phyloP scores from a whole-genome alignment of 2,113 vertebrate genomes.

The Paraplagusia blochii region DNA sequence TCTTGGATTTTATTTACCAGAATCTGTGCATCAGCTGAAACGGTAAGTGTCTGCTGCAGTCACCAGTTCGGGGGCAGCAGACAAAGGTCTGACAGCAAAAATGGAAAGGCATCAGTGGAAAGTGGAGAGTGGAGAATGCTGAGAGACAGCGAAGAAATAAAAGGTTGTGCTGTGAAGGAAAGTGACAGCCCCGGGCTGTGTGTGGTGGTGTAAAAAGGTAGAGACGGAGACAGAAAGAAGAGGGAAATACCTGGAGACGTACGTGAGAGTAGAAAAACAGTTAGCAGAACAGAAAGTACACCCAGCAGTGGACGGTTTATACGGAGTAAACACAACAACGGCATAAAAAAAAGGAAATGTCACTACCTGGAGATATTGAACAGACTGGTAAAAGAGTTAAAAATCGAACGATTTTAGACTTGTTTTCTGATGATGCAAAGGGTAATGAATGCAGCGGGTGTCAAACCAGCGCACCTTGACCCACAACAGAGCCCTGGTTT shows the following conservation, averaged over 20 bases:
- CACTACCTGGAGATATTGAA: too few species aligned
- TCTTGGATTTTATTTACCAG: constrained; percentile 2
- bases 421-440: too few species aligned
- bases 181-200: constrained; percentile 8
- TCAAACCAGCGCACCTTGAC: too few species aligned
- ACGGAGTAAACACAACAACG: background rate
- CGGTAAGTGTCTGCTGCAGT: constrained; percentile 10
- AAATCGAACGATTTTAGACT: too few species aligned
- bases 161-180: constrained; percentile 18
- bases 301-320: background rate
- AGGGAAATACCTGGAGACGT: background rate
- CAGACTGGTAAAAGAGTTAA: too few species aligned
- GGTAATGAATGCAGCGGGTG: too few species aligned
- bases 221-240: background rate
- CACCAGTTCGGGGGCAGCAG: constrained; percentile 13
- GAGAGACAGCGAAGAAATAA: constrained; percentile 16
- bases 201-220: constrained; percentile 2
- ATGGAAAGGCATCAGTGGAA: constrained; percentile 19
- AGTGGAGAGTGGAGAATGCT: constrained; percentile 5
- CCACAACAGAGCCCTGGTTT: too few species aligned
- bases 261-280: background rate
- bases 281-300: background rate
- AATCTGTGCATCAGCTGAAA: constrained; percentile 6
- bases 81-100: constrained; percentile 30
- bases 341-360: too few species aligned